Conservation (phyloP, 1,140 invertebrate genomes). For the Vollenhovia emeryi region DNA sequence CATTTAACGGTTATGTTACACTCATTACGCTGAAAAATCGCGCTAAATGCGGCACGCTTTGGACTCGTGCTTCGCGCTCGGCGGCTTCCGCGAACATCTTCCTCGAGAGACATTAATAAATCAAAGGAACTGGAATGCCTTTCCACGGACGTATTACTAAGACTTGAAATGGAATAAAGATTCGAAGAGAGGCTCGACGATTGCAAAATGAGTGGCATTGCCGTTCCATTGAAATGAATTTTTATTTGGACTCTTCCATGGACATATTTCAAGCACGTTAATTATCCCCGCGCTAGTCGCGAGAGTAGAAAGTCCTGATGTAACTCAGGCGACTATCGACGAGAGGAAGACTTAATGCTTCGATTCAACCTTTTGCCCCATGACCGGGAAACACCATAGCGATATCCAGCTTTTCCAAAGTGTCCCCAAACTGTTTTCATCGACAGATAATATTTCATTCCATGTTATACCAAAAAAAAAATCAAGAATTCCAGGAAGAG, state of each 20-base stretch:
- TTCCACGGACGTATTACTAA: neutral
- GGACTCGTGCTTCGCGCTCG: conserved; percentile 6
- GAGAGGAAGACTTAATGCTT: neutral
- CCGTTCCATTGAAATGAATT: neutral
- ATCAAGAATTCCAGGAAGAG: neutral
- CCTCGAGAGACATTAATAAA: neutral
- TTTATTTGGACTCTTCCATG: neutral
- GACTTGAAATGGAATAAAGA: neutral
- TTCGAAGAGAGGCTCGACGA: neutral
- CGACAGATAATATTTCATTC: neutral
- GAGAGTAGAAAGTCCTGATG: conserved; percentile 15
- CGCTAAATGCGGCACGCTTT: conserved; percentile 39
- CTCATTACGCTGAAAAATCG: conserved; percentile 46
- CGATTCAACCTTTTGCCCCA: conserved; percentile 13
- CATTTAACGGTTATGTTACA: conserved; percentile 36
- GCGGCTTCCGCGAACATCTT: conserved; percentile 10
- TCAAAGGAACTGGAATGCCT: neutral
- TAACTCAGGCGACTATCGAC: neutral
- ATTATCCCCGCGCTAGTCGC: conserved; percentile 5
- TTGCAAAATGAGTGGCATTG: neutral
- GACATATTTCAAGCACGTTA: conserved; percentile 30
- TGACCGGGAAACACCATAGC: neutral
- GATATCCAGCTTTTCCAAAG: neutral
- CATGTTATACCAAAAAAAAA: neutral
- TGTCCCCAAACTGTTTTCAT: neutral